These are phyloP conservation scores for Lomographa bimaculata DNA, from an alignment of 2,888 invertebrate genomes.

Conservation along the genomic window DNA sequence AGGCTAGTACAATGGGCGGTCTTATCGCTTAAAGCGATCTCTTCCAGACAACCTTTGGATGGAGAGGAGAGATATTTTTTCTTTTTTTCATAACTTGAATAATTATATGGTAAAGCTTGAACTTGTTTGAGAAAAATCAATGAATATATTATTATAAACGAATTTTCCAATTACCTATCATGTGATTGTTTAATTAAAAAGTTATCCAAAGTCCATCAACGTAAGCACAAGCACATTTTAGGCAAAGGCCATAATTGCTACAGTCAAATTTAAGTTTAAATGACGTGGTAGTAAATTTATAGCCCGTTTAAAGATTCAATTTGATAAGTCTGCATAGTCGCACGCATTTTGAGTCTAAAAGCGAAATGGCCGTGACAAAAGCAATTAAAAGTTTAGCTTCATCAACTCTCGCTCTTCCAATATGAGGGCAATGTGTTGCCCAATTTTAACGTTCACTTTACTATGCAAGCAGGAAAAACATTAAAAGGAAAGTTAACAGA, in stretches of 20 bases:
- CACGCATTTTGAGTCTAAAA: conserved; percentile 67
- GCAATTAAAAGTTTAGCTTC: conserved; percentile 78
- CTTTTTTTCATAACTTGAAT: no score
- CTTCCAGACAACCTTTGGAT: no score
- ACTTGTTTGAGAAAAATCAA: no score
- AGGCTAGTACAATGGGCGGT: no score
- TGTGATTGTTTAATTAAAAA: conserved; percentile 12
- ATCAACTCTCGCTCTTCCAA: conserved; percentile 58
- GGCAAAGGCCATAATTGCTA: conserved; percentile 4
- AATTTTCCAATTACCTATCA: no score
- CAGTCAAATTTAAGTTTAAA: conserved; percentile 38
- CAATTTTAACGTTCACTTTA: conserved; percentile 5
- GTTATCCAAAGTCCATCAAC: conserved; percentile 8
- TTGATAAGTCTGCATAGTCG: conserved; percentile 59
- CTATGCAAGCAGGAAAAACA: conserved; percentile 4
- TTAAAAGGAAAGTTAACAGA: no score
- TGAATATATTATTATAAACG: no score
- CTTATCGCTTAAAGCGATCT: no score
- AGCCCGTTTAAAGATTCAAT: conserved; percentile 60
- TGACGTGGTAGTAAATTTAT: conserved; percentile 42
- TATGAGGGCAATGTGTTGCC: conserved; percentile 1
- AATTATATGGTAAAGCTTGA: no score
- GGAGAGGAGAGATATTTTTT: no score
- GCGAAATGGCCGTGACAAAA: conserved; percentile 69
- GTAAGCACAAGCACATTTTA: conserved; percentile 1